Conservation (phyloP, 2,888 invertebrate species). For the Lycophotia porphyrea region DNA sequence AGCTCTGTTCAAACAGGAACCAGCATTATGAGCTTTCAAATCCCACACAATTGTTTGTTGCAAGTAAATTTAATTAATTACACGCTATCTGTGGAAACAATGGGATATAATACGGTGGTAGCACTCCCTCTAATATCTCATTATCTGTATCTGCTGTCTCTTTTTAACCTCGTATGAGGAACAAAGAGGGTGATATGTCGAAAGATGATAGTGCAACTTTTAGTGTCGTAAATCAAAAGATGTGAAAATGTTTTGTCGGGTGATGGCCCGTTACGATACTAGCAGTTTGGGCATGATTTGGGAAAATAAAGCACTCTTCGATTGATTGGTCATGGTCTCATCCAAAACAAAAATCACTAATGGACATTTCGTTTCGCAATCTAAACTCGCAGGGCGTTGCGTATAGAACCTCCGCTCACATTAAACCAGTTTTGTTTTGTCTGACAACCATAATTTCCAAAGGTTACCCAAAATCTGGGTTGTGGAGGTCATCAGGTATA, state of each 20-base stretch:
- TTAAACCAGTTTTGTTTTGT: not conserved
- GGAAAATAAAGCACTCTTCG: constrained; percentile 1
- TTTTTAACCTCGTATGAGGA: not conserved
- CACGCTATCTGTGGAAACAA: constrained; percentile 48
- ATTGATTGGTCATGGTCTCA: constrained; percentile 22
- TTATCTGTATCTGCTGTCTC: constrained; percentile 43
- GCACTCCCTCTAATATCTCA: constrained; percentile 49
- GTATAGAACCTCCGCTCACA: not conserved
- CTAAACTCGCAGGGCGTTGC: not conserved
- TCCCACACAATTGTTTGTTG: constrained; percentile 58
- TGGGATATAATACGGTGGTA: constrained; percentile 33
- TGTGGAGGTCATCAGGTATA: not conserved
- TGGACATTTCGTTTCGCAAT: not conserved
- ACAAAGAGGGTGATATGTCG: constrained; percentile 29
- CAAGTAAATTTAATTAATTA: constrained; percentile 62
- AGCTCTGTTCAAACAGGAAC: constrained; percentile 41
- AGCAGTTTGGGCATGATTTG: constrained; percentile 23
- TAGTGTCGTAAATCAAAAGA: constrained; percentile 70
- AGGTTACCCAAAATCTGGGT: not conserved
- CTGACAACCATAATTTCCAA: not conserved
- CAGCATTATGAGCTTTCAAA: constrained; percentile 48
- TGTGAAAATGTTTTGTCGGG: constrained; percentile 59
- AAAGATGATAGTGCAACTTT: constrained; percentile 60
- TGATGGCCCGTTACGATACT: constrained; percentile 58
- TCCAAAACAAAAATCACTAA: not conserved